These are phyloP conservation scores for Nannobrachium achirus DNA, from an alignment of 2,113 vertebrate genomes.

Conservation along the genomic window DNA sequence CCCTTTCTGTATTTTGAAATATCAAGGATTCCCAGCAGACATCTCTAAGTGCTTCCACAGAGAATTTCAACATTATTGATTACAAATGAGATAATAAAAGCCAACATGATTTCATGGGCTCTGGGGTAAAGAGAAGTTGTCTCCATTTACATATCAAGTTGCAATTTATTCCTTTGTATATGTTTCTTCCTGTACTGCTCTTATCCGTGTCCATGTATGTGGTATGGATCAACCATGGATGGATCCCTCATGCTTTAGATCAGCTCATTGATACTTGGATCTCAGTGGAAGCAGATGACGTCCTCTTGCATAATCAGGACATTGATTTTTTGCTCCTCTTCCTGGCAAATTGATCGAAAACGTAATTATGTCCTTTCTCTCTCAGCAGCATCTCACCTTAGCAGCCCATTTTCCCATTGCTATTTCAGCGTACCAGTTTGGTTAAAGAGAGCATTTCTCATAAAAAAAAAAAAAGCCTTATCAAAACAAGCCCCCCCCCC, in stretches of 20 bases:
- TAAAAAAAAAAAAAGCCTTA: too few relatives aligned
- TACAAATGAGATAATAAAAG: conserved; percentile 68
- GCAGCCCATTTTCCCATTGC: conserved; percentile 30
- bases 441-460: conserved; percentile 48
- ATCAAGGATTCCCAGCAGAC: conserved; percentile 36
- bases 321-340: conserved; percentile 61
- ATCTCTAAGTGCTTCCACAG: conserved; percentile 42
- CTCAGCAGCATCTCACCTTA: conserved; percentile 34
- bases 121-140: conserved; percentile 47
- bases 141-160: conserved; percentile 56
- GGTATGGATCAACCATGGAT: conserved; percentile 48
- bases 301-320: conserved; percentile 69
- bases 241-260: conserved; percentile 42
- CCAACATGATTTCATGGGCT: conserved; percentile 54
- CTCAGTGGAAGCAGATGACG: conserved; percentile 62
- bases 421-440: conserved; percentile 49
- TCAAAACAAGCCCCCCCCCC: too few relatives aligned
- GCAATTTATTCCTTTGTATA: conserved; percentile 40
- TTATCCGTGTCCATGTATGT: conserved; percentile 10
- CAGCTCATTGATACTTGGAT: conserved; percentile 67
- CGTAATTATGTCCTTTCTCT: conserved; percentile 74
- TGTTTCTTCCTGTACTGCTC: background rate
- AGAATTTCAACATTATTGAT: conserved; percentile 69
- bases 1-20: conserved; percentile 36
- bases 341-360: conserved; percentile 68